Base-by-base conservation (phyloP, 2,888 invertebrate species). In the Theretra japonica region DNA sequence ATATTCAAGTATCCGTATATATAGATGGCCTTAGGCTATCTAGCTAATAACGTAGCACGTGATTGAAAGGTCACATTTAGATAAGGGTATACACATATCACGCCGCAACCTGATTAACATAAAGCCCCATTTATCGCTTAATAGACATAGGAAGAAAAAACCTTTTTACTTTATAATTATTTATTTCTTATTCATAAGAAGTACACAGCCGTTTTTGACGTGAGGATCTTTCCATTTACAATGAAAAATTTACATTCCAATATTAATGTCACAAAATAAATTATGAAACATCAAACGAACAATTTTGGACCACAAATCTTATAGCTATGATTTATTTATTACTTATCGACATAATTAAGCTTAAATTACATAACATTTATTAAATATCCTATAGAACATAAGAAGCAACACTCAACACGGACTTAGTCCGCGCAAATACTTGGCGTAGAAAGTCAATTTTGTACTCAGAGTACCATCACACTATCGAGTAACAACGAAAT, bases 131-230 rank as follows among this genome's bases (percentile, higher is more conserved):
- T 5, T 28, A 28, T 5, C 28, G 3, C 28, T 5, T 28, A 28
- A 28, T 3, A 28, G 28, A 28, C 28, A 28, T 28, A 30, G 21
- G n/a, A 28, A 25, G 48, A 21, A 41, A 48, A 70, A 72, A 69
- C 57, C 2, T 23, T 11, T 21, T 56, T 23, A 53, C 53, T 41
- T 53, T 11, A 68, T 21, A 65, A 57, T 65, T 33, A 62, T 72
- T 70, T 72, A 70, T 72, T 72, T 58, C 57, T 70, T 91, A 91
- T 75, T 84, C 81, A 82, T 90, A 90, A 84, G 86, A 93, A 93
- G 90, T 93, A 93, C 93, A 94, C 93, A 94, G 93, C 93, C 93
- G 88, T 92, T 88, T 88, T 89, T 86, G 83, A 86, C 82, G 87
- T 57, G 57, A 70, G 25, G 60, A 68, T 30, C 8, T 59, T 71